Conservation (phyloP, 2,888 invertebrate species). For the Dendrolimus pini region DNA sequence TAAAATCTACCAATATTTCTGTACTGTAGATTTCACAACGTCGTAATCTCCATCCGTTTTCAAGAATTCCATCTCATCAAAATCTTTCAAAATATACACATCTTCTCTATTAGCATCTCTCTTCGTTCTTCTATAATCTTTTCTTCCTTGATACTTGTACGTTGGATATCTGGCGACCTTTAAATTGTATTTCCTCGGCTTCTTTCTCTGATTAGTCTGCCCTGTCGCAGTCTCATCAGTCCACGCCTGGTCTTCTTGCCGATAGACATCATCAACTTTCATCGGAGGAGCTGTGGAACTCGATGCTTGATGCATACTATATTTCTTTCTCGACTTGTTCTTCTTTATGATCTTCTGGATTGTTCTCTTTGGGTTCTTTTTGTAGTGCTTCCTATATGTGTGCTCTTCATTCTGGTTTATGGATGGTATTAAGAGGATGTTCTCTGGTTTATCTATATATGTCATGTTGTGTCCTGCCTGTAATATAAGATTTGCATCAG, state of each 20-base stretch:
- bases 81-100: constrained; percentile 45
- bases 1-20: constrained; percentile 41
- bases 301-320: constrained; percentile 28
- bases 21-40: constrained; percentile 38
- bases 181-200: constrained; percentile 26
- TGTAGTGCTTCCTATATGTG: constrained; percentile 30
- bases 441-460: constrained; percentile 50
- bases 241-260: constrained; percentile 23
- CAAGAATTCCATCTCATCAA: constrained; percentile 51
- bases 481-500: constrained; percentile 9
- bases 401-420: constrained; percentile 29
- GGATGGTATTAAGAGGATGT: constrained; percentile 43
- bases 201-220: constrained; percentile 32
- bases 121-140: constrained; percentile 30
- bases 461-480: constrained; percentile 28
- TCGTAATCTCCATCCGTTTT: constrained; percentile 36
- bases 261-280: constrained; percentile 21
- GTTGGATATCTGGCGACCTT: constrained; percentile 44
- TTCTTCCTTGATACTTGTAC: constrained; percentile 40
- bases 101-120: constrained; percentile 33
- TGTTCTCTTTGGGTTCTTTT: constrained; percentile 50
- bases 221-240: constrained; percentile 30
- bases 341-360: constrained; percentile 65
- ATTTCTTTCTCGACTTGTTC: constrained; percentile 34
- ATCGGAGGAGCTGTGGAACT: constrained; percentile 27